These are phyloP conservation scores for Ditylenchus dipsaci DNA, from an alignment of 1,140 invertebrate genomes.

Conservation along the genomic window DNA sequence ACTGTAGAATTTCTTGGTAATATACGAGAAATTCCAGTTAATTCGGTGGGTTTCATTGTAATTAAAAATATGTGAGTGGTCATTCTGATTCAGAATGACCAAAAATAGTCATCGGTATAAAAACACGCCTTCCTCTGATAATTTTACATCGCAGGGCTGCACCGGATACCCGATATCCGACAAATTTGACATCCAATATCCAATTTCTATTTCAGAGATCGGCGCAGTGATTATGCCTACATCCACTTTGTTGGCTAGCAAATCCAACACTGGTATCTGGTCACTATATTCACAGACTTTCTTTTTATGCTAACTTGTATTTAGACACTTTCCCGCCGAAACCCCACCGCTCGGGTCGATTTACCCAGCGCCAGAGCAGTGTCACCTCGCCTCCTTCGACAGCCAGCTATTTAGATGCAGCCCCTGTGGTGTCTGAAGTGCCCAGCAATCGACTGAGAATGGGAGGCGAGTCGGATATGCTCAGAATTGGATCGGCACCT, in stretches of 20 bases:
- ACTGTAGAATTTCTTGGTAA: no score
- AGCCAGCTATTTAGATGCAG: neutral
- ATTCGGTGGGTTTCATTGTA: no score
- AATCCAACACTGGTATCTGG: neutral
- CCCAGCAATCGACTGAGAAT: neutral
- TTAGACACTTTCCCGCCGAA: neutral
- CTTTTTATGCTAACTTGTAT: neutral
- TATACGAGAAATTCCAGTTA: no score
- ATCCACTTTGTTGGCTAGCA: slow-evolving; percentile 10
- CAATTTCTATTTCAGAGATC: slow-evolving; percentile 1
- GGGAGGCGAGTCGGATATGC: neutral
- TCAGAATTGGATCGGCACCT: slow-evolving; percentile 21
- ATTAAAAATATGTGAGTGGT: no score
- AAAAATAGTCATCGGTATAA: no score
- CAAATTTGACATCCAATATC: no score
- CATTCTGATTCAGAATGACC: no score
- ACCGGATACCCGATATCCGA: no score
- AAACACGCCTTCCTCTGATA: no score
- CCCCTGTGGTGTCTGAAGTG: neutral
- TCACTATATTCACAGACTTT: neutral
- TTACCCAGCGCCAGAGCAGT: slow-evolving; percentile 22
- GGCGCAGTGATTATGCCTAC: slow-evolving; percentile 28
- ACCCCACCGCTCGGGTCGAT: neutral
- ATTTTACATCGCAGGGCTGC: no score
- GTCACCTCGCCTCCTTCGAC: slow-evolving; percentile 8